phyloP scores from a whole-genome alignment of 2,113 vertebrate genomes.

The Elephas maximus region DNA sequence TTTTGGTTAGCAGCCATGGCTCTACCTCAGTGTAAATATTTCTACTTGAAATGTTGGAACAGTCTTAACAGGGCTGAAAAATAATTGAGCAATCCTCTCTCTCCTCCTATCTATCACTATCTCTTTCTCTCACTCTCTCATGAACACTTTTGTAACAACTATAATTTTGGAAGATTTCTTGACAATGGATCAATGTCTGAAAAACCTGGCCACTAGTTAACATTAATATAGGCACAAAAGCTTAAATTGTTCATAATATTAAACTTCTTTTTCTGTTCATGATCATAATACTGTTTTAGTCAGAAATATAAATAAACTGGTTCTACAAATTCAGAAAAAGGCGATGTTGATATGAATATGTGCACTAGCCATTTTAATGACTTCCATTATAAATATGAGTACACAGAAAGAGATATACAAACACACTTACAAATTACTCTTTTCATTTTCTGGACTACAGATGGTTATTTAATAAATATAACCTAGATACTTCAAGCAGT shows the following conservation, averaged over 20 bases:
- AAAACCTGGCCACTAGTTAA: not conserved
- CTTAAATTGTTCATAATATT: slow-evolving; percentile 44
- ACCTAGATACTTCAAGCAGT: slow-evolving; percentile 47
- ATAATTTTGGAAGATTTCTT: not conserved
- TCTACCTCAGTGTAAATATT: not conserved
- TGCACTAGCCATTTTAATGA: slow-evolving; percentile 82
- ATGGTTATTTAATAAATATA: slow-evolving; percentile 82
- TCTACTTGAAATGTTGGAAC: not conserved
- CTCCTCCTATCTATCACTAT: too few relatives aligned
- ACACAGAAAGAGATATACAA: not conserved
- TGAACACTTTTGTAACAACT: not conserved
- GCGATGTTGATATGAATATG: slow-evolving; percentile 81
- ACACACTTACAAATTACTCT: not conserved
- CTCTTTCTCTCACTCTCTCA: not conserved
- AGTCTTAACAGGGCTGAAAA: not conserved
- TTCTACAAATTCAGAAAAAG: slow-evolving; percentile 83
- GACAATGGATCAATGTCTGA: not conserved
- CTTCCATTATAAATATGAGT: slow-evolving; percentile 76
- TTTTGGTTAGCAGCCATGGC: too few relatives aligned
- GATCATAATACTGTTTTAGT: slow-evolving; percentile 72
- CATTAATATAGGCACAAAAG: slow-evolving; percentile 31
- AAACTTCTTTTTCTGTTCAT: slow-evolving; percentile 65
- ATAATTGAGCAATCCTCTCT: too few relatives aligned
- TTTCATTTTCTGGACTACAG: slow-evolving; percentile 78
- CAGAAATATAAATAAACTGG: slow-evolving; percentile 79